Evolutionary conservation across 2,113 vertebrate genomes (phyloP), one percentile per base, ranked within the genome.

Genomic region (Leptobrachium ailaonicum): DNA sequence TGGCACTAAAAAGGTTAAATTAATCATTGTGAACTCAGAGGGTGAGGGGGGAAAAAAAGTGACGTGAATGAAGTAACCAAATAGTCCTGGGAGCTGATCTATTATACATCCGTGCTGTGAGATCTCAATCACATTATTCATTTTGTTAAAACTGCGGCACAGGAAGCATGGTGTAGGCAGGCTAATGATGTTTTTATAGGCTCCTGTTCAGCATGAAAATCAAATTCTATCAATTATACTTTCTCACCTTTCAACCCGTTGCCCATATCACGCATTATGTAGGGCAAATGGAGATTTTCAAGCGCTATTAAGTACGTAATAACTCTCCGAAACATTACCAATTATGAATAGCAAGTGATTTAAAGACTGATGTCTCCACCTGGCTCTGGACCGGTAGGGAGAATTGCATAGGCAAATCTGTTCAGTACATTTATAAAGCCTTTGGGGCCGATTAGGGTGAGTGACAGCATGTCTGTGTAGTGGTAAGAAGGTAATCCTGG

Each of bases 201-300:
- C 71, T 80, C 78, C 71, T 80, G 62, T 80, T 80, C 78, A 73
- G 78, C 71, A 66, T 80, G 71, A 80, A 73, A 74, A 72, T 80
- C 71, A 80, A 80, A 80, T 80, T 80, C 78, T 67, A 80, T 80
- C 78, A 80, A 80, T 80, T 80, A 80, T 73, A 67, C 71, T 67
- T 73, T 73, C 71, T 67, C 70, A 80, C 78, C 71, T 80, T 72
- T 80, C 77, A 80, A 67, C 78, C 78, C 62, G 45, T 60, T 56
- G 71, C 62, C 71, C 78, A 40, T 53, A 74, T 73, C 78, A 45
- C 44, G 42, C 71, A 54, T 66, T 80, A 73, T 80, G 71, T 80
- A 67, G 78, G 70, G 71, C 77, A 79, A 79, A 79, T 79, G 69
- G 77, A 79, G 77, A 79, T 73, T 79, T 79, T 72, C 70, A 79